Conservation (phyloP, 2,113 vertebrate genomes). For the Mesitornis unicolor region DNA sequence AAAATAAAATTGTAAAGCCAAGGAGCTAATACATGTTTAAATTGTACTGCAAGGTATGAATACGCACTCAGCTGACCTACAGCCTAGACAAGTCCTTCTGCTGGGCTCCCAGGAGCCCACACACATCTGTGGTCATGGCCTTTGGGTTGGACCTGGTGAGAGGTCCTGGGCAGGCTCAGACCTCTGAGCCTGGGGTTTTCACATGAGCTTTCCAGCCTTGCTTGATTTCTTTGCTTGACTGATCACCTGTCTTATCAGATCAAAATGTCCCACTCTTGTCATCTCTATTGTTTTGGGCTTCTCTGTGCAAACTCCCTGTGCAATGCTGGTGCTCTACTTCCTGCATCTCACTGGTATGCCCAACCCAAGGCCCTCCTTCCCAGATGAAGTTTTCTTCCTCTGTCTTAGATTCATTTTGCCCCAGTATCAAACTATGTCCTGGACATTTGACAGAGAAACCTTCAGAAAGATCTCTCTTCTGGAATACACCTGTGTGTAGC, state of each 20-base stretch:
- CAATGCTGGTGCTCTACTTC: background rate
- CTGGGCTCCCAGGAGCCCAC: background rate
- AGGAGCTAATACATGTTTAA: background rate
- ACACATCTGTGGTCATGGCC: background rate
- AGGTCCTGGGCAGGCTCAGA: background rate
- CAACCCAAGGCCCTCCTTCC: background rate
- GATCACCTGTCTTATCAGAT: background rate
- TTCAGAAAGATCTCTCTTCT: background rate
- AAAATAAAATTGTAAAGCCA: constrained; percentile 27
- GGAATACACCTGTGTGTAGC: background rate
- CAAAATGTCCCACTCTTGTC: background rate
- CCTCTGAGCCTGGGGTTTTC: background rate
- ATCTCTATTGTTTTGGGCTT: background rate
- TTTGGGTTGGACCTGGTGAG: background rate
- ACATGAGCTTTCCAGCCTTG: background rate
- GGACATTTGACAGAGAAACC: background rate
- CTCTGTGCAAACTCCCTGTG: background rate
- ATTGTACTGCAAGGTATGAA: background rate
- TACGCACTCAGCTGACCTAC: background rate
- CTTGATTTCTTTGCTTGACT: background rate
- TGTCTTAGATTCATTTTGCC: background rate
- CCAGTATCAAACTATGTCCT: background rate
- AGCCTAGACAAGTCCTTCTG: background rate
- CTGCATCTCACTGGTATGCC: background rate
- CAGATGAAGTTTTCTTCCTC: background rate